Conservation (phyloP, 2,797 vertebrate genomes). For the Ctenopoma multispine region DNA sequence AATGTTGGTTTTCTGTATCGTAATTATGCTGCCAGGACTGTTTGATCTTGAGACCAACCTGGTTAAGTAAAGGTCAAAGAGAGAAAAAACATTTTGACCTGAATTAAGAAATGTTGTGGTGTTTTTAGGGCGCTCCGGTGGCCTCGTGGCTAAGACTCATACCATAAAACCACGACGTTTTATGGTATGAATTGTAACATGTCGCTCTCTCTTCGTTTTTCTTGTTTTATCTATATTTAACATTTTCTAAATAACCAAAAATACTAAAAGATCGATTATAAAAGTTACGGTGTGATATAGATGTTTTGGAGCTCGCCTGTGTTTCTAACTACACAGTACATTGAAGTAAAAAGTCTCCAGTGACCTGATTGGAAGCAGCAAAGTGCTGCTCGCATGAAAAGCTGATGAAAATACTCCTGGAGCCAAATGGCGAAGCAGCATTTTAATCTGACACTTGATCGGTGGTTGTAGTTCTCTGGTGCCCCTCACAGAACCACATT, state of each 20-base stretch:
- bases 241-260: slow-evolving; percentile 11
- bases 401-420: slow-evolving; percentile 37
- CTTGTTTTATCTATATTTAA: slow-evolving; percentile 16
- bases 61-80: slow-evolving; percentile 53
- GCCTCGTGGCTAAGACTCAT: slow-evolving; percentile 41
- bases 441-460: slow-evolving; percentile 72
- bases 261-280: background rate
- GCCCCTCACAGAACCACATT: slow-evolving; percentile 78
- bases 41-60: slow-evolving; percentile 49
- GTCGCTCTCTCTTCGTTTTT: slow-evolving; percentile 36
- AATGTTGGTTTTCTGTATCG: slow-evolving; percentile 22
- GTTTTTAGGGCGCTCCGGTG: slow-evolving; percentile 46
- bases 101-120: slow-evolving; percentile 49
- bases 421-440: slow-evolving; percentile 43
- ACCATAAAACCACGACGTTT: slow-evolving; percentile 45
- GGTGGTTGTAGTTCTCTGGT: slow-evolving; percentile 77
- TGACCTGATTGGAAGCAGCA: slow-evolving; percentile 12
- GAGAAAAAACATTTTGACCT: slow-evolving; percentile 52
- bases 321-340: slow-evolving; percentile 13
- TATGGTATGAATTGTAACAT: no score
- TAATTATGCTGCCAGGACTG: slow-evolving; percentile 41
- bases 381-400: slow-evolving; percentile 24
- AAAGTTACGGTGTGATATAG: background rate
- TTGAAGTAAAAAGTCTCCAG: slow-evolving; percentile 7
- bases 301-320: background rate